Evolutionary conservation across 2,113 vertebrate genomes (phyloP).

Genomic region (Aptenodytes patagonicus): DNA sequence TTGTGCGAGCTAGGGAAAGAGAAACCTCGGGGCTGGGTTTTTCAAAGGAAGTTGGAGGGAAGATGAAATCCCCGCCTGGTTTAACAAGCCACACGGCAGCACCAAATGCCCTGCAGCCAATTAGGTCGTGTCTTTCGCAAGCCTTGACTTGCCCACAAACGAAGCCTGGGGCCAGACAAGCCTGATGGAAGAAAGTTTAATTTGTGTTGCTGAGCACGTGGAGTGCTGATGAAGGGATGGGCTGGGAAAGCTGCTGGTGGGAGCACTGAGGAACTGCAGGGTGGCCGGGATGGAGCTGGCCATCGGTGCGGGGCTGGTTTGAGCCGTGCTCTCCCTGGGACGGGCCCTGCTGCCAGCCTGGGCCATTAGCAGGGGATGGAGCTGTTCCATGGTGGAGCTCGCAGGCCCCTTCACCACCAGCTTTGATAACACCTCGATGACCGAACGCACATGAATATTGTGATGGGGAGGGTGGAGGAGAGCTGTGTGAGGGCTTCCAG

Average conservation of each 20-base stretch:
- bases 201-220: background rate
- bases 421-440: rapidly evolving
- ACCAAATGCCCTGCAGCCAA: background rate
- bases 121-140: background rate
- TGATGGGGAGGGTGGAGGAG: background rate
- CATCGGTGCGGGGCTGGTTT: rapidly evolving
- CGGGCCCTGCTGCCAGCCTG: background rate
- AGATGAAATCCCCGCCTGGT: background rate
- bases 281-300: background rate
- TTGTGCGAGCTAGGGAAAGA: background rate
- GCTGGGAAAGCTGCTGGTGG: background rate
- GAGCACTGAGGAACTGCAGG: background rate
- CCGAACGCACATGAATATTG: rapidly evolving
- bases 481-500: background rate
- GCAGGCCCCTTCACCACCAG: background rate
- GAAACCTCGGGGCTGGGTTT: constrained; percentile 18
- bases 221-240: background rate
- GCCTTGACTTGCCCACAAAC: background rate
- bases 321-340: background rate
- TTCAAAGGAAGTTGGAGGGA: background rate
- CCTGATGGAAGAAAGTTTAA: background rate
- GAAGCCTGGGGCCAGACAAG: background rate
- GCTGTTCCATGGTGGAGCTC: background rate
- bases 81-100: background rate
- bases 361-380: background rate